phyloP scores from a whole-genome alignment of 2,888 invertebrate species.

The Eumerus sabulonum region DNA sequence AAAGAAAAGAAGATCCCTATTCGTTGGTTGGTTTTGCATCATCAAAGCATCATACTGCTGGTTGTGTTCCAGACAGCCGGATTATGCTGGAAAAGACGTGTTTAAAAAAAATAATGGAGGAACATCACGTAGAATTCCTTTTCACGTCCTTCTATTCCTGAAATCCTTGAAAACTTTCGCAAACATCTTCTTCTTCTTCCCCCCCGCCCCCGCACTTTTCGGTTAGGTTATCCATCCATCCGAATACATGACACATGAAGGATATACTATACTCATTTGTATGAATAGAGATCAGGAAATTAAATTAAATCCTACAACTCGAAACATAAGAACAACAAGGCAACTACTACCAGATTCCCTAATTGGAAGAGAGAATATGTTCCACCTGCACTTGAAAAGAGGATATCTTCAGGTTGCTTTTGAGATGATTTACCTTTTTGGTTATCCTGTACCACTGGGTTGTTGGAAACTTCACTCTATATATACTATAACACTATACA shows the following conservation, averaged over 20 bases:
- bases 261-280: slow-evolving; percentile 52
- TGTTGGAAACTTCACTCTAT: too few species aligned
- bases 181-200: slow-evolving; percentile 19
- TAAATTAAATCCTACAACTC: slow-evolving; percentile 52
- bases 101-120: neutral
- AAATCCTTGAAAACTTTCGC: neutral
- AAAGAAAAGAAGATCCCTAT: slow-evolving; percentile 28
- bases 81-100: slow-evolving; percentile 9
- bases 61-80: slow-evolving; percentile 12
- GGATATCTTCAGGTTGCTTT: slow-evolving; percentile 49
- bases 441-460: slow-evolving; percentile 37
- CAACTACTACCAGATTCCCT: slow-evolving; percentile 3
- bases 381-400: slow-evolving; percentile 31
- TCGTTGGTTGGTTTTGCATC: slow-evolving; percentile 33
- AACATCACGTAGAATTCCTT: neutral
- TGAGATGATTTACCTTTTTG: slow-evolving; percentile 59
- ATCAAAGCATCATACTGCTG: slow-evolving; percentile 9
- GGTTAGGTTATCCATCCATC: slow-evolving; percentile 22
- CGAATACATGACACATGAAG: neutral
- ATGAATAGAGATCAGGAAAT: slow-evolving; percentile 57
- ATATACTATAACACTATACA: slow-evolving; percentile 35
- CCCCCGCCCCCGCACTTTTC: too few species aligned
- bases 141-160: neutral
- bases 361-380: slow-evolving; percentile 38
- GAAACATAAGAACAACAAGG: slow-evolving; percentile 3